These are phyloP conservation scores for Choristoneura rosaceana DNA, from an alignment of 2,888 invertebrate genomes.

Conservation along the genomic window DNA sequence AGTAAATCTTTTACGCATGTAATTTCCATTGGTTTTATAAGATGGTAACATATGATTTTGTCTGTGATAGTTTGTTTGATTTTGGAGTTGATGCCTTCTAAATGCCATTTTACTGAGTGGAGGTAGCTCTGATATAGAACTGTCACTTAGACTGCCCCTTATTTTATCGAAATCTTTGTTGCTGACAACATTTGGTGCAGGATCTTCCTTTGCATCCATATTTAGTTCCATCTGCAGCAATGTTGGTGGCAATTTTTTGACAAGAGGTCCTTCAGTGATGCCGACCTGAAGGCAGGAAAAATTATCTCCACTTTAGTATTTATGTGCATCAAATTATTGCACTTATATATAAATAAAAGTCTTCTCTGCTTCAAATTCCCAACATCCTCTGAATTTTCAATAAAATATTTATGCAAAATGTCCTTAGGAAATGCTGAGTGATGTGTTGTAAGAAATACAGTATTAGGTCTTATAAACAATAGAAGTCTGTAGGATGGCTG, in stretches of 20 bases:
- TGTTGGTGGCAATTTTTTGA: conserved; percentile 80
- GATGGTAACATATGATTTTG: conserved; percentile 57
- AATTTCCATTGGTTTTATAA: conserved; percentile 58
- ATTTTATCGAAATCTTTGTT: conserved; percentile 60
- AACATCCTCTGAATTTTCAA: conserved; percentile 72
- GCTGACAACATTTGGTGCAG: conserved; percentile 57
- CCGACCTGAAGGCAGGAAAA: conserved; percentile 86
- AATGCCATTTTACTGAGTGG: conserved; percentile 61
- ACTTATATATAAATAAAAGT: conserved; percentile 68
- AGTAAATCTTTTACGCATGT: conserved; percentile 63
- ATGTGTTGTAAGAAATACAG: conserved; percentile 27
- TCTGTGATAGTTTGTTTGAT: conserved; percentile 55
- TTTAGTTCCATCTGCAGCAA: conserved; percentile 75
- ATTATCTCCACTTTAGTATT: conserved; percentile 85
- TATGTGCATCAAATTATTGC: conserved; percentile 80
- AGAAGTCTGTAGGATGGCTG: conserved; percentile 26
- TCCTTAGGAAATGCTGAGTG: conserved; percentile 44
- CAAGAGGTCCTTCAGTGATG: conserved; percentile 84
- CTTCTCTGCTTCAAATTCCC: conserved; percentile 81
- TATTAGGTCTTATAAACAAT: conserved; percentile 20
- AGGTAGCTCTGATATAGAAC: conserved; percentile 67
- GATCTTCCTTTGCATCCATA: conserved; percentile 66
- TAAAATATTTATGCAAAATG: conserved; percentile 50
- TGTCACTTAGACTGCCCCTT: conserved; percentile 75
- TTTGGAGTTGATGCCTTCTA: conserved; percentile 62